A percentile compares a stretch with the other conserved stretches of the same genome.
phyloP scores from a whole-genome alignment of 2,888 invertebrate species.

The Acrobasis suavella region DNA sequence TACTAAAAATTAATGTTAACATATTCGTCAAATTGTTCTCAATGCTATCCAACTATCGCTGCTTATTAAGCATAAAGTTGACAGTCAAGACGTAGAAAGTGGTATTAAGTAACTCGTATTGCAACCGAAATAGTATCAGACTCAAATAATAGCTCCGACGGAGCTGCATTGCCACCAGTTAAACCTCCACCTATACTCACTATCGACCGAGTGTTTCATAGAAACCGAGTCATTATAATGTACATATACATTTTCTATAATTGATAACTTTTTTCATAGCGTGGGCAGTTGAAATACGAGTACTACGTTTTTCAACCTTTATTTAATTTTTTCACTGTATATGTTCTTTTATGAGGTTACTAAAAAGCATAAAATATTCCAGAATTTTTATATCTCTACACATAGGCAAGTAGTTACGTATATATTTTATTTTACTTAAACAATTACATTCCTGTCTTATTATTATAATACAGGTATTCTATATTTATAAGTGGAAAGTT shows the following conservation, averaged over 20 bases:
- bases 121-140: conserved; percentile 16
- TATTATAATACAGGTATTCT: too few relatives aligned
- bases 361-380: too few relatives aligned
- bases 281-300: background rate
- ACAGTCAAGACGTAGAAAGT: conserved; percentile 16
- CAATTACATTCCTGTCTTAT: too few relatives aligned
- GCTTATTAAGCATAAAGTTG: conserved; percentile 1
- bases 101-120: conserved; percentile 16
- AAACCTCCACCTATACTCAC: background rate
- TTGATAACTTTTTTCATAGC: background rate
- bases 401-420: background rate
- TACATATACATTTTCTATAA: conserved; percentile 20
- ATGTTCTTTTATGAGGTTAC: too few relatives aligned
- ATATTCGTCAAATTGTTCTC: too few relatives aligned
- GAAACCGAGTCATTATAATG: conserved; percentile 33
- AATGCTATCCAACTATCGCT: too few relatives aligned
- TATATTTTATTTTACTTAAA: too few relatives aligned
- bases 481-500: too few relatives aligned
- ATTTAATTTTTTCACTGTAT: too few relatives aligned
- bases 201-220: conserved; percentile 32
- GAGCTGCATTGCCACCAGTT: conserved; percentile 1
- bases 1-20: too few relatives aligned
- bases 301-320: too few relatives aligned
- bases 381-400: too few relatives aligned
- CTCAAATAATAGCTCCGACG: conserved; percentile 6